Evolutionary conservation across 2,888 invertebrate species (phyloP).

Genomic region (Frankliniella intonsa): DNA sequence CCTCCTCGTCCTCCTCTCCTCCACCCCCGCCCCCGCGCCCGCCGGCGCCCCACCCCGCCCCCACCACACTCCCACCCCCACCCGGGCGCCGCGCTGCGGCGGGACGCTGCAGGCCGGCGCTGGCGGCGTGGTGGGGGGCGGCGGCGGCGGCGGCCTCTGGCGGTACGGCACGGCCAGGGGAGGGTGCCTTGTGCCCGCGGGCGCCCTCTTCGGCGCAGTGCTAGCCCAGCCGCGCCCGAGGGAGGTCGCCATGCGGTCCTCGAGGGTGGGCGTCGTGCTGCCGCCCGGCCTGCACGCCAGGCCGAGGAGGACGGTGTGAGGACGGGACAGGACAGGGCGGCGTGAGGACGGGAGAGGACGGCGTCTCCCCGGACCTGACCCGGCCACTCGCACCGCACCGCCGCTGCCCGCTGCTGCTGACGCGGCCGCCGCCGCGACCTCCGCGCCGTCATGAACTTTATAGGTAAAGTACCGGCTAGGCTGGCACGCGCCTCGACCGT

Average conservation of each 20-base stretch:
- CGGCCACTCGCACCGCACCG: neutral
- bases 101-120: conserved; percentile 7
- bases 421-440: neutral
- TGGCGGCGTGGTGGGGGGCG: neutral
- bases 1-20: no score
- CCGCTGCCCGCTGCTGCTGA: neutral
- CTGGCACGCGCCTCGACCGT: no score
- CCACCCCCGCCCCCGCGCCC: neutral
- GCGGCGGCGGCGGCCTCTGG: neutral
- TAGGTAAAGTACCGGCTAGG: neutral
- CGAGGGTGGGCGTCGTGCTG: neutral
- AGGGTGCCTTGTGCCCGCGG: conserved; percentile 4
- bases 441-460: conserved; percentile 10
- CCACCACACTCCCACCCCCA: neutral
- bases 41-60: neutral
- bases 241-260: conserved; percentile 13
- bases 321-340: no score
- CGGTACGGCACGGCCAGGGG: neutral
- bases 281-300: neutral
- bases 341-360: neutral
- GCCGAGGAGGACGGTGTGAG: no score
- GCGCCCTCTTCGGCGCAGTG: conserved; percentile 8
- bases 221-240: neutral
- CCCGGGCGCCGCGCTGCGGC: neutral
- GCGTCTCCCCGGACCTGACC: neutral